Conservation (phyloP, 2,888 invertebrate species). For the Lutraria lutraria region DNA sequence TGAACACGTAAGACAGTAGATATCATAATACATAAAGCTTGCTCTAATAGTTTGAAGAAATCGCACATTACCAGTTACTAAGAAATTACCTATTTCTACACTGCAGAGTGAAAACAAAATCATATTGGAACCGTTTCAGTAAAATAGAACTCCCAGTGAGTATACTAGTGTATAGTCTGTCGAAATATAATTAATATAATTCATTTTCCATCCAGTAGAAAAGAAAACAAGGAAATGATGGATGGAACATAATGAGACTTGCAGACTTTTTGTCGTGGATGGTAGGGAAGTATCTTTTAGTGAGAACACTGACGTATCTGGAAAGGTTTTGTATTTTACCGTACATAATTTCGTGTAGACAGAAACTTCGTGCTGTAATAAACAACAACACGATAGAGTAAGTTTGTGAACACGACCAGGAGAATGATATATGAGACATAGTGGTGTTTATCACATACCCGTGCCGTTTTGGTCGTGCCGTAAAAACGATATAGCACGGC, state of each 20-base stretch:
- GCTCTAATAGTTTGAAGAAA: too few species aligned
- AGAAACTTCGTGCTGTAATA: neutral
- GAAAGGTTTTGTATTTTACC: neutral
- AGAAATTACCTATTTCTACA: neutral
- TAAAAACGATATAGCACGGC: too few species aligned
- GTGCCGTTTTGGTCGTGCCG: too few species aligned
- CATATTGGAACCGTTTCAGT: neutral
- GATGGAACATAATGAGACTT: neutral
- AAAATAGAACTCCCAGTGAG: conserved; percentile 1
- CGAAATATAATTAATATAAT: conserved; percentile 5
- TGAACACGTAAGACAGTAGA: too few species aligned
- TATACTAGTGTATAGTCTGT: neutral
- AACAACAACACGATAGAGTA: neutral
- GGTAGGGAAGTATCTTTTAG: neutral
- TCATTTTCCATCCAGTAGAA: neutral
- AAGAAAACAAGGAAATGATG: neutral
- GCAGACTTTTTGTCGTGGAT: neutral
- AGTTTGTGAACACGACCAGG: too few species aligned
- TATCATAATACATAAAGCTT: too few species aligned
- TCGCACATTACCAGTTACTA: neutral
- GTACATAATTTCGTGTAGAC: neutral
- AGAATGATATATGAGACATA: too few species aligned
- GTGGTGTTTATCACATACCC: too few species aligned
- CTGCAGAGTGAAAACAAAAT: neutral
- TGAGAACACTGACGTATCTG: neutral